Percentiles rank a stretch among this genome's conserved stretches.
These are phyloP conservation scores for Daktulosphaira vitifoliae DNA, from an alignment of 1,140 invertebrate species.

Conservation along the genomic window DNA sequence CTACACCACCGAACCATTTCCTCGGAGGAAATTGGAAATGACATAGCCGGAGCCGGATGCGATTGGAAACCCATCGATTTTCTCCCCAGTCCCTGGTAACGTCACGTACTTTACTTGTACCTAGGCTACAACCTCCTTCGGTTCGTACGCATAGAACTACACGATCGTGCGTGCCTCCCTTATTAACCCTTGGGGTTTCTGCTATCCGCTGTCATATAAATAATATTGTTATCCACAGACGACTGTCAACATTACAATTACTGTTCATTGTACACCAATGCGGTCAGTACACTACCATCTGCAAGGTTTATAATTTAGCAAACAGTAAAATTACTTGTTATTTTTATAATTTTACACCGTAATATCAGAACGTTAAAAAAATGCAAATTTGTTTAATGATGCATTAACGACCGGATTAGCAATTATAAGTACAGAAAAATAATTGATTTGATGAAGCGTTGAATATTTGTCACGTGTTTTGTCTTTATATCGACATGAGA, in stretches of 20 bases:
- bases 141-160: neutral
- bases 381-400: too few species aligned
- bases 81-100: conserved; percentile 23
- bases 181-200: conserved; percentile 16
- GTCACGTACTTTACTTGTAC: conserved; percentile 30
- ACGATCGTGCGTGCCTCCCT: neutral
- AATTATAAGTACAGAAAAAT: too few species aligned
- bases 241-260: conserved; percentile 19
- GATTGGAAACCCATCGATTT: conserved; percentile 32
- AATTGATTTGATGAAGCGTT: too few species aligned
- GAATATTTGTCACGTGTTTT: too few species aligned
- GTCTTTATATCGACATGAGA: too few species aligned
- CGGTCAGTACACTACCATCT: too few species aligned
- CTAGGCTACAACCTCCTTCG: neutral
- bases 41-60: conserved; percentile 27
- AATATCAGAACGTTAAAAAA: too few species aligned
- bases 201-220: conserved; percentile 15
- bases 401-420: too few species aligned
- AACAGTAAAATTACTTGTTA: too few species aligned
- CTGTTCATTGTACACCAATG: too few species aligned
- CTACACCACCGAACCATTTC: neutral
- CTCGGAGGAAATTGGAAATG: conserved; percentile 29
- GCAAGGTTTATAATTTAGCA: too few species aligned
- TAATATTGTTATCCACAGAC: conserved; percentile 8
- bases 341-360: too few species aligned